A percentile compares a stretch with the other conserved stretches of the same genome.
phyloP scores from a whole-genome alignment of 2,113 vertebrate genomes.

The Elephas maximus region DNA sequence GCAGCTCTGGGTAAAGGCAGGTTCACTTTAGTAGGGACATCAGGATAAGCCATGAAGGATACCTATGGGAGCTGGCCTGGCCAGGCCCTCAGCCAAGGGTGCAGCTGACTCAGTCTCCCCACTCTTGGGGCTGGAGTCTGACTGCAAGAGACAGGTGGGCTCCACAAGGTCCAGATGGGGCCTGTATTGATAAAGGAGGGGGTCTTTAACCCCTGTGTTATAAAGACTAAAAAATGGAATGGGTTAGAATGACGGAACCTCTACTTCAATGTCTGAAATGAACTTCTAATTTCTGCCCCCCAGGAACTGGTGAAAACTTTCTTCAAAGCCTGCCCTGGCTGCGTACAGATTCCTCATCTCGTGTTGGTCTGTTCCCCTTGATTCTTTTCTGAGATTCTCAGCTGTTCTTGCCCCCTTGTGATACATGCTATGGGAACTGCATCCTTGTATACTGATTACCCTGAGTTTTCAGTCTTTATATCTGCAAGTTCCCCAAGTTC shows the following conservation, averaged over 20 bases:
- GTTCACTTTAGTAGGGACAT: neutral
- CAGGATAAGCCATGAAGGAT: neutral
- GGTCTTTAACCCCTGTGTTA: neutral
- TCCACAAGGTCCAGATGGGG: neutral
- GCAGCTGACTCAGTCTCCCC: neutral
- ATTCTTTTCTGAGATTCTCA: neutral
- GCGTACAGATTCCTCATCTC: rapidly evolving
- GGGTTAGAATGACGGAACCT: neutral
- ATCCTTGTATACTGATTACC: neutral
- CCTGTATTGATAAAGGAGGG: neutral
- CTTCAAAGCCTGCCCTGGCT: neutral
- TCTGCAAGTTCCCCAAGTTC: neutral
- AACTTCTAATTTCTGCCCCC: neutral
- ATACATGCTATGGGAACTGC: neutral
- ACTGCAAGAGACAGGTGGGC: neutral
- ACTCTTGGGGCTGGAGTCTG: neutral
- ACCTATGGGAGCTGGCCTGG: no score
- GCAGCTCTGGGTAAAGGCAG: neutral
- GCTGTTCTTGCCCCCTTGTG: neutral
- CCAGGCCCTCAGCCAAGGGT: neutral
- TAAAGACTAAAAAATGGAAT: neutral
- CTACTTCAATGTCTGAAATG: neutral
- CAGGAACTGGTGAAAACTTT: neutral
- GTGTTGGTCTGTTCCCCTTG: constrained; percentile 41
- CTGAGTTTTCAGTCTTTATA: neutral